A percentile compares a stretch with the other conserved stretches of the same genome.
Evolutionary conservation across 2,113 vertebrate species (phyloP).

Genomic region (Paratilapia polleni): DNA sequence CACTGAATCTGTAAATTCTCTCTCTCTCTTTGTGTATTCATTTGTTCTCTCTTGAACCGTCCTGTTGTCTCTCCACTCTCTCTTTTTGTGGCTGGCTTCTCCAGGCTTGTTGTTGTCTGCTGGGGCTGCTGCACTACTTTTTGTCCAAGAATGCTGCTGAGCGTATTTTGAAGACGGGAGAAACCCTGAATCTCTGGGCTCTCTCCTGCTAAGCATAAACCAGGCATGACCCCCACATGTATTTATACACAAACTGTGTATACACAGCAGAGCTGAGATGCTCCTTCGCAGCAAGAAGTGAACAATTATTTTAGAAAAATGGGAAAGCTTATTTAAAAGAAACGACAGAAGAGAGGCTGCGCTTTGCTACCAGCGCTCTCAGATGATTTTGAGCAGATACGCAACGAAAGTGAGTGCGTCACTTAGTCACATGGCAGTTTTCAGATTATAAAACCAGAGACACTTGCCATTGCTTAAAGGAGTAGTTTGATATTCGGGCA

Average conservation of each 20-base stretch:
- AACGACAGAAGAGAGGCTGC: slow-evolving; percentile 51
- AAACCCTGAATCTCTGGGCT: slow-evolving; percentile 49
- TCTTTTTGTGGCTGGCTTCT: slow-evolving; percentile 67
- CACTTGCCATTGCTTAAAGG: not conserved
- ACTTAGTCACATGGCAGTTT: not conserved
- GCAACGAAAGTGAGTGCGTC: slow-evolving; percentile 42
- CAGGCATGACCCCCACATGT: slow-evolving; percentile 62
- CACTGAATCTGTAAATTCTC: not conserved
- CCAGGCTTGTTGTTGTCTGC: slow-evolving; percentile 77
- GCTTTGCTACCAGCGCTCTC: slow-evolving; percentile 50
- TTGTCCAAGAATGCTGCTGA: slow-evolving; percentile 64
- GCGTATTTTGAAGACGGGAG: slow-evolving; percentile 51
- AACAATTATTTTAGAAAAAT: not conserved
- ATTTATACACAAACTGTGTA: slow-evolving; percentile 26
- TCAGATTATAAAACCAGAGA: slow-evolving; percentile 1
- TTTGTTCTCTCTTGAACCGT: not conserved
- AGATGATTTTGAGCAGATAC: slow-evolving; percentile 42
- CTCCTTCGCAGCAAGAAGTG: slow-evolving; percentile 15
- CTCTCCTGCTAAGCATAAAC: slow-evolving; percentile 56
- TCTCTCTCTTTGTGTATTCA: not conserved
- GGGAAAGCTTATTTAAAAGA: not conserved
- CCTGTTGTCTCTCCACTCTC: not conserved
- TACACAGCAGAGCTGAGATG: slow-evolving; percentile 24
- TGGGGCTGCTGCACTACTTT: slow-evolving; percentile 73
- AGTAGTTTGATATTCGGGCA: not conserved